Evolutionary conservation across 35 echinoderm and acorn worm genomes (phyloP).

Genomic region (Amphiura filiformis): DNA sequence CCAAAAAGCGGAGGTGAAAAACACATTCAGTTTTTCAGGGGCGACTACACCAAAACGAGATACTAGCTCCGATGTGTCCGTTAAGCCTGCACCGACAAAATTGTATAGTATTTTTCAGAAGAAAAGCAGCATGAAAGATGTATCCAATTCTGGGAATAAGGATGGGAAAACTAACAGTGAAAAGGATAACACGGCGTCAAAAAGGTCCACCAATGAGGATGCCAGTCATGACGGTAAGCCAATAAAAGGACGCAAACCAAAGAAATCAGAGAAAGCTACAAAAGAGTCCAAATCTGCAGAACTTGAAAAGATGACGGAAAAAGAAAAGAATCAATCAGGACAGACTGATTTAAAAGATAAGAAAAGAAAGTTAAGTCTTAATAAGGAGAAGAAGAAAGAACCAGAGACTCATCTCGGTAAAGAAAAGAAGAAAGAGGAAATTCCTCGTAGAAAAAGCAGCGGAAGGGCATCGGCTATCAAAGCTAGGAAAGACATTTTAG

Average conservation of each 20-base stretch:
- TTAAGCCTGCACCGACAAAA: neutral
- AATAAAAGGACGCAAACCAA: neutral
- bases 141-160: neutral
- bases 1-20: neutral
- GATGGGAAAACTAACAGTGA: neutral
- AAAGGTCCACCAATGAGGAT: neutral
- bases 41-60: neutral
- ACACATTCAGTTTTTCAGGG: neutral
- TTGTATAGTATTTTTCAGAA: neutral
- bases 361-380: neutral
- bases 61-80: neutral
- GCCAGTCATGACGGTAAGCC: no score
- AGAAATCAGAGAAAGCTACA: neutral
- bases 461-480: neutral
- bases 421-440: neutral
- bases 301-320: neutral
- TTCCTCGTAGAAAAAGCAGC: neutral
- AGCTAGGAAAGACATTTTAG: neutral
- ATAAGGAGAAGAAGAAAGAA: neutral
- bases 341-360: neutral
- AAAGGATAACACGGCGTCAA: neutral
- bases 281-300: neutral
- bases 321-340: neutral
- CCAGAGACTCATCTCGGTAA: no score
- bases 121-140: neutral